Evolutionary conservation across 1,140 invertebrate genomes (phyloP).

Genomic region (Triops cancriformis): DNA sequence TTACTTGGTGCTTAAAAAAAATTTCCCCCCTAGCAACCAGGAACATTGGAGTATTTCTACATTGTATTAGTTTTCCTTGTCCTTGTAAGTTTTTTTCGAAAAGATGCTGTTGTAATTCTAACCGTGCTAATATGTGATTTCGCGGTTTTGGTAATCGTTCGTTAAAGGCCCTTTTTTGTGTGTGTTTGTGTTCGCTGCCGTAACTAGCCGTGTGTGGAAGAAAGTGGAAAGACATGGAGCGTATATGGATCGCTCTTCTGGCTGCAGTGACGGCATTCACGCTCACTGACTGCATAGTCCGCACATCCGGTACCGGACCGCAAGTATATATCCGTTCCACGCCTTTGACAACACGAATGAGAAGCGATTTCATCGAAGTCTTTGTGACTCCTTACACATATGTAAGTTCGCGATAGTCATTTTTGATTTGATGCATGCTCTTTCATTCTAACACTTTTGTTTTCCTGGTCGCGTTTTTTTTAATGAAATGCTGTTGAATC

Average conservation of each 20-base stretch:
- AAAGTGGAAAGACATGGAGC: not conserved
- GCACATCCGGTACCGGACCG: conserved; percentile 13
- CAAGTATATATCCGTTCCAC: conserved; percentile 22
- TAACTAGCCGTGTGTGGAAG: not conserved
- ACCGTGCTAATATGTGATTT: too few relatives aligned
- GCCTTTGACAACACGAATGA: conserved; percentile 8
- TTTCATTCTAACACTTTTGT: too few relatives aligned
- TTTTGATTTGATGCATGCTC: not conserved
- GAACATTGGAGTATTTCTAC: too few relatives aligned
- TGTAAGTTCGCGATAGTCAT: not conserved
- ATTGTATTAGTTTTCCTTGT: too few relatives aligned
- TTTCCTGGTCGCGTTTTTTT: not conserved
- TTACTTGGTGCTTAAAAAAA: too few relatives aligned
- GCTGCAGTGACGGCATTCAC: not conserved
- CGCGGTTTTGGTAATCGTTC: too few relatives aligned
- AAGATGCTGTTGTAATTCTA: too few relatives aligned
- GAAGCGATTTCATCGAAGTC: conserved; percentile 25
- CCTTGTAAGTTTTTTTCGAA: too few relatives aligned
- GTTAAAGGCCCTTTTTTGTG: too few relatives aligned
- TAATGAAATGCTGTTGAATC: not conserved
- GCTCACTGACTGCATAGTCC: not conserved
- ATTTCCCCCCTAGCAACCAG: too few relatives aligned
- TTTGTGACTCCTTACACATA: conserved; percentile 4
- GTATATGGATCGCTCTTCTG: not conserved
- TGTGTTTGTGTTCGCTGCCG: too few relatives aligned